A percentile compares a stretch with the other conserved stretches of the same genome.
phyloP scores from a whole-genome alignment of 2,797 vertebrate genomes.

The Micromesistius poutassou region DNA sequence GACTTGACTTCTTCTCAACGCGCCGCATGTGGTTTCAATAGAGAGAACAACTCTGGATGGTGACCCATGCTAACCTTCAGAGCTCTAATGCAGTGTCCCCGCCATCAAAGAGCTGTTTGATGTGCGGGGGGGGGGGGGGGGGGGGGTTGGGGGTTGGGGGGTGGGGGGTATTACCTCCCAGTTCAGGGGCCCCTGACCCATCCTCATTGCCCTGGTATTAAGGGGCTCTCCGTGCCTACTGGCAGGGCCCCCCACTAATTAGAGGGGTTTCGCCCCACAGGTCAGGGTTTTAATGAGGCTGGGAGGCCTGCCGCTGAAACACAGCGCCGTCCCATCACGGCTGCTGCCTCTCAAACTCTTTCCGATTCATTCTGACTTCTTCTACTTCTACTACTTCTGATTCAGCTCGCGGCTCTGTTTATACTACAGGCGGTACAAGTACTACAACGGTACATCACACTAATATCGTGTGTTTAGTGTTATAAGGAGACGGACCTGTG shows the following conservation, averaged over 20 bases:
- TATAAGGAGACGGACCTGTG: neutral
- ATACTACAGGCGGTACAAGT: neutral
- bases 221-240: neutral
- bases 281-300: neutral
- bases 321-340: neutral
- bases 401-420: too few species aligned
- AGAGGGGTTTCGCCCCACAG: neutral
- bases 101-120: neutral
- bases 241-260: neutral
- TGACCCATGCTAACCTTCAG: neutral
- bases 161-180: neutral
- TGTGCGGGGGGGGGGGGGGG: neutral
- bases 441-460: neutral
- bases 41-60: neutral
- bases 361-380: too few species aligned
- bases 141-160: too few species aligned
- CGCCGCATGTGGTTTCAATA: neutral
- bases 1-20: neutral
- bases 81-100: neutral
- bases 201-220: neutral
- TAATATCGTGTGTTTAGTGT: neutral
- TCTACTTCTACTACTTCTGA: too few species aligned
- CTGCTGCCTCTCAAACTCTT: neutral
- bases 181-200: neutral
- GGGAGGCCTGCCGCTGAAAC: neutral